Base-by-base conservation (phyloP, 2,113 vertebrate genomes). In the Asarcornis scutulata region DNA sequence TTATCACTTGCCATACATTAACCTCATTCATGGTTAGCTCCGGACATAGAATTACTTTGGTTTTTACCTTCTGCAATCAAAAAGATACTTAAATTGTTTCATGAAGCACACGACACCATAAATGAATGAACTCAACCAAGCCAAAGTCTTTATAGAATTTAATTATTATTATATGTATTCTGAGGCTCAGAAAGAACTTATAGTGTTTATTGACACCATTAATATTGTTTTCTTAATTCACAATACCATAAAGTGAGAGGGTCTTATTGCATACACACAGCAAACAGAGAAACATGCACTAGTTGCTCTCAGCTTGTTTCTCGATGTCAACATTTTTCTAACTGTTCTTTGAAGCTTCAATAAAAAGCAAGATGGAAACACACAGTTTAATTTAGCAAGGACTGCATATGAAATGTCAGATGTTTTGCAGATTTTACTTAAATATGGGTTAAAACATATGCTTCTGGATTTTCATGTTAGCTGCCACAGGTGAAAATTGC, bases 51-150 rank as follows among this genome's bases (percentile, higher is more conserved):
- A 90, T 78, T 21, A 40, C 59, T 88, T 93, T 6, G 1, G 3
- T 93, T 63, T 95, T 94, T 73, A 89, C 32, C 23, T 74, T 59
- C 10, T n/a, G 67, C 59, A 89, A 74, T 88, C 34, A 91, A 89
- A 96, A 91, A 40, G 23, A 31, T 67, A 17, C 25, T 69, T 62
- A 62, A 75, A 38, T 72, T 91, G 10, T 82, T 66, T 88, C 40
- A 67, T 83, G 40, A 86, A 75, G 29, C 56, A 64, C 20, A 22
- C 32, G 13, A 56, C 53, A 93, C 63, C 53, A 88, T 29, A 92
- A 87, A 69, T 48, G 12, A 83, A 66, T 74, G 11, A 83, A 58
- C 15, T 53, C 11, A 5, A 17, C 21, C 2, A 14, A 88, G 32
- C 63, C 8, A 85, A 67, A 60, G 2, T 4, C 6, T 53, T 66